Evolutionary conservation across 2,113 vertebrate genomes (phyloP).

Genomic region (Petrocephalus zakoni): DNA sequence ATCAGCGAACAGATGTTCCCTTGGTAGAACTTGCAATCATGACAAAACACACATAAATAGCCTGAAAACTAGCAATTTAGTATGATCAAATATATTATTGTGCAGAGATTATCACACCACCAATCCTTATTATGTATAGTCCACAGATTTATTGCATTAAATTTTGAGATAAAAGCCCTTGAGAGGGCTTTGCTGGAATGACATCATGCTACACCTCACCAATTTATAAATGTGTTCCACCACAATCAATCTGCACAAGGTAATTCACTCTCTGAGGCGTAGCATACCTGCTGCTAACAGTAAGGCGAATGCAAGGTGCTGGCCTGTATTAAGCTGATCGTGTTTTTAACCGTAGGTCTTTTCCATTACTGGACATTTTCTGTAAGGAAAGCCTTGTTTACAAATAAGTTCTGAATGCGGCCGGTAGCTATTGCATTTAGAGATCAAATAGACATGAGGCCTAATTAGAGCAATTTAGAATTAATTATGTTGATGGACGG

Average conservation of each 20-base stretch:
- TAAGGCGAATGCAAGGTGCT: background rate
- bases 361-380: background rate
- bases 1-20: background rate
- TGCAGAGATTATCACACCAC: too few species aligned
- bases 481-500: background rate
- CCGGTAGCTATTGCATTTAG: slow-evolving; percentile 14
- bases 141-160: background rate
- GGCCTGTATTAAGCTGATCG: background rate
- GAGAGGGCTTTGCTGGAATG: background rate
- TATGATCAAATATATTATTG: too few species aligned
- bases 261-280: background rate
- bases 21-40: background rate
- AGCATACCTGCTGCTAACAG: background rate
- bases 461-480: slow-evolving; percentile 32
- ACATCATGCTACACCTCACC: background rate
- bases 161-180: background rate
- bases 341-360: background rate
- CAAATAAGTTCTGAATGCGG: slow-evolving; percentile 10
- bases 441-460: slow-evolving; percentile 28
- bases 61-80: too few species aligned
- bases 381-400: background rate
- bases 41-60: background rate
- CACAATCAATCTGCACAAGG: background rate
- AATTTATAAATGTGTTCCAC: background rate
- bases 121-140: too few species aligned